Base-by-base conservation (phyloP, 2,888 invertebrate species). In the Dioctria linearis region DNA sequence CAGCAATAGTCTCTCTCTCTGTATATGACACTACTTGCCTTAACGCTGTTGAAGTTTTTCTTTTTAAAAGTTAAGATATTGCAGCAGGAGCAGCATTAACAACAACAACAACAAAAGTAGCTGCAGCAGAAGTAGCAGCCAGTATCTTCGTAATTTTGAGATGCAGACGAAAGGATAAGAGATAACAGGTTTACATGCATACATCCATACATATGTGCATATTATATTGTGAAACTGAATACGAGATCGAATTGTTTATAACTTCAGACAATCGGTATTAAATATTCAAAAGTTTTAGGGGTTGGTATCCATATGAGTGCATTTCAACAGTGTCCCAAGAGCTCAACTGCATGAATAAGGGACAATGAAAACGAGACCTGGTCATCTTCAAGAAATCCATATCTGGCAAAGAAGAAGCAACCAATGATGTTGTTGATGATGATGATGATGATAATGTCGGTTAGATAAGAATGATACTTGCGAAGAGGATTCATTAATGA, bases 241-340 rank as follows among this genome's bases (percentile, higher is more conserved):
- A 76, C 76, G 61, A 49, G 63, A 76, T 76, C 76, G 76, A 76
- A 76, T 76, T 76, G 76, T 76, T 76, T 76, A 63, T 63, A 76
- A 76, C 63, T 76, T 76, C 76, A 76, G 76, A 76, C 76, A 76
- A 76, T 63, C 46, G 49, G 49, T 49, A 76, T 76, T 76, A 76
- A 76, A 76, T 76, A 76, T 76, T 76, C 76, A 76, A 76, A 76
- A 76, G 76, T 63, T 46, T 63, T 63, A 76, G 73, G 73, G 73
- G 73, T 73, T 73, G 25, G 54, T 54, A 54, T 54, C 25, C 73
- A 57, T 73, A 57, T 57, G 73, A 73, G 51, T 69, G 69, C 69
- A 73, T 73, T 73, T 73, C 42, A 39, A 25, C 25, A 13, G 13
- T 54, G 51, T 73, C 54, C 59, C 54, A n/a, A n/a, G 40, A 51